Conservation (phyloP, 2,888 invertebrate species). For the Brachylomia viminalis region DNA sequence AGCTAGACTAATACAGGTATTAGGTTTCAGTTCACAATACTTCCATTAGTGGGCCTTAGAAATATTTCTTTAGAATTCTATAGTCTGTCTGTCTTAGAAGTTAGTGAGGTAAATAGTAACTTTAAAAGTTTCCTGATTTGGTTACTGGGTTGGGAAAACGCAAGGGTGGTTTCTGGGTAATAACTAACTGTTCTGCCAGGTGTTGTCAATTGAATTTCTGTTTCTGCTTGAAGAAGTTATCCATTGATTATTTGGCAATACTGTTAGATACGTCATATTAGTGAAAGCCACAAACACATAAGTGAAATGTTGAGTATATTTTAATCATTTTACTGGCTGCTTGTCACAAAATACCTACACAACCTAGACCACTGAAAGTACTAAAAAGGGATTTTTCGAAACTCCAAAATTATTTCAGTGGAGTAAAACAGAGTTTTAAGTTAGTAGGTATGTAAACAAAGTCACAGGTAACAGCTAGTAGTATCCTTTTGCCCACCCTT, state of each 20-base stretch:
- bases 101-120: neutral
- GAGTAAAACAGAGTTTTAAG: neutral
- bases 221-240: neutral
- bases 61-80: slow-evolving; percentile 8
- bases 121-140: slow-evolving; percentile 2
- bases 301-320: neutral
- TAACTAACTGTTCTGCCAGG: neutral
- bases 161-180: neutral
- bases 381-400: neutral
- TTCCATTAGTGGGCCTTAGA: slow-evolving; percentile 39
- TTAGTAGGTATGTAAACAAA: neutral
- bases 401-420: neutral
- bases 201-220: neutral
- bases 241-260: too few species aligned
- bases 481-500: neutral
- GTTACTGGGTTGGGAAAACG: neutral
- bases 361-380: neutral
- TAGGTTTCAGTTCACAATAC: slow-evolving; percentile 29
- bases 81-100: slow-evolving; percentile 11
- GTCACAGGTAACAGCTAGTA: neutral
- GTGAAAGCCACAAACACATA: neutral
- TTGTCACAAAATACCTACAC: neutral
- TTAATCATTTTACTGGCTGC: neutral
- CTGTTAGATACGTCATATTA: neutral
- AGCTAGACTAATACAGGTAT: slow-evolving; percentile 47